Percentiles rank a stretch among this genome's conserved stretches.
phyloP scores from a whole-genome alignment of 2,888 invertebrate species.

The Nomada flava region DNA sequence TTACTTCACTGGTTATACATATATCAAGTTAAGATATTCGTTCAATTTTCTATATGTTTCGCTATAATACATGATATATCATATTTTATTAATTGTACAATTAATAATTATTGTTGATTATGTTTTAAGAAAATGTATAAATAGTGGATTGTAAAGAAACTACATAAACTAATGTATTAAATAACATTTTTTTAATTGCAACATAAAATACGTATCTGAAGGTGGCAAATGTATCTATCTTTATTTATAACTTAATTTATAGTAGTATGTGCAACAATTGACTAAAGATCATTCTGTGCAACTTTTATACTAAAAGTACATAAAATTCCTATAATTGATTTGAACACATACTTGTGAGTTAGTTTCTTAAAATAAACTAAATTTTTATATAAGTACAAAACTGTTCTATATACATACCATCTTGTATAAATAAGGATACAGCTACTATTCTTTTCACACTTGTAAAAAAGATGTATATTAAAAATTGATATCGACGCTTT shows the following conservation, averaged over 20 bases:
- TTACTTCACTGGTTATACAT: conserved; percentile 14
- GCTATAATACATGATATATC: conserved; percentile 39
- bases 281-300: conserved; percentile 4
- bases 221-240: not conserved
- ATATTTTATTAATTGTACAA: conserved; percentile 8
- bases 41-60: conserved; percentile 29
- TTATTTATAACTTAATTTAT: conserved; percentile 28
- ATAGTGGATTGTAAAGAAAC: conserved; percentile 12
- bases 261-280: conserved; percentile 35
- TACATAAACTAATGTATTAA: conserved; percentile 1
- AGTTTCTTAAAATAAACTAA: conserved; percentile 28
- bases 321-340: conserved; percentile 25
- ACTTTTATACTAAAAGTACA: not conserved
- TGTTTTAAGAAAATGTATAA: conserved; percentile 8
- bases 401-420: conserved; percentile 32
- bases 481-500: conserved; percentile 22
- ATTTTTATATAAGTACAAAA: conserved; percentile 39
- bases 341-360: conserved; percentile 29
- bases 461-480: conserved; percentile 17
- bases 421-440: conserved; percentile 28
- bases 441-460: conserved; percentile 28
- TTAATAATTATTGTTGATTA: conserved; percentile 21
- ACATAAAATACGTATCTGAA: not conserved
- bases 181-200: not conserved
- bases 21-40: conserved; percentile 20